Percentiles rank a stretch among this genome's conserved stretches.
These are phyloP conservation scores for Lepeophtheirus salmonis DNA, from an alignment of 1,140 invertebrate species.

Conservation along the genomic window DNA sequence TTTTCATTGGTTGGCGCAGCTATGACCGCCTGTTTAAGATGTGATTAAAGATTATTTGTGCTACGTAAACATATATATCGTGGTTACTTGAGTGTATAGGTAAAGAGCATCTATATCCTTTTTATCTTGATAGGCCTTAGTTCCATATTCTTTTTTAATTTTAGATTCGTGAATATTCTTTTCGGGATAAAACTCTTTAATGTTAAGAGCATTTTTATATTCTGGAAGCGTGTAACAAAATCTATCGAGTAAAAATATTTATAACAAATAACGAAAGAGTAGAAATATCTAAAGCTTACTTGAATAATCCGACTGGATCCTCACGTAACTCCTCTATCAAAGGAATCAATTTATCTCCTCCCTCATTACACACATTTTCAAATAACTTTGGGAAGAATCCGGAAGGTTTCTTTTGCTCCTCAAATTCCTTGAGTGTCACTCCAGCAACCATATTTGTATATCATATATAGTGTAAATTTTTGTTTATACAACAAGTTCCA, in stretches of 20 bases:
- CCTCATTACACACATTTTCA: neutral
- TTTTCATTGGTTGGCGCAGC: neutral
- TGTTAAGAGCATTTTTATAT: neutral
- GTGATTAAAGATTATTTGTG: neutral
- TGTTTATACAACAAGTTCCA: too few species aligned
- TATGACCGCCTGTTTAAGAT: conserved; percentile 1
- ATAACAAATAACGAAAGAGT: neutral
- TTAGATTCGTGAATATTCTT: conserved; percentile 14
- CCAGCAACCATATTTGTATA: conserved; percentile 3
- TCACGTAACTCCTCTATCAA: neutral
- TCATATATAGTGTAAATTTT: too few species aligned
- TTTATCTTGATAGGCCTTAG: conserved; percentile 13
- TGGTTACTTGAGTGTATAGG: conserved; percentile 9
- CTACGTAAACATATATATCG: neutral
- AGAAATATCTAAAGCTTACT: neutral
- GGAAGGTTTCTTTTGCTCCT: neutral
- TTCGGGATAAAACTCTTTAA: conserved; percentile 14
- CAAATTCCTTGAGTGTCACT: neutral
- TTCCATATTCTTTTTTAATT: conserved; percentile 10
- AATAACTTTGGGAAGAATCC: conserved; percentile 5
- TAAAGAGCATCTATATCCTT: conserved; percentile 15
- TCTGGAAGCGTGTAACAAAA: neutral
- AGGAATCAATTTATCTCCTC: neutral
- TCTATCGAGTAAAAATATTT: neutral
- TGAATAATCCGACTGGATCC: neutral